Conservation (phyloP, 2,888 invertebrate genomes). For the Acrocyrtus sp. region DNA sequence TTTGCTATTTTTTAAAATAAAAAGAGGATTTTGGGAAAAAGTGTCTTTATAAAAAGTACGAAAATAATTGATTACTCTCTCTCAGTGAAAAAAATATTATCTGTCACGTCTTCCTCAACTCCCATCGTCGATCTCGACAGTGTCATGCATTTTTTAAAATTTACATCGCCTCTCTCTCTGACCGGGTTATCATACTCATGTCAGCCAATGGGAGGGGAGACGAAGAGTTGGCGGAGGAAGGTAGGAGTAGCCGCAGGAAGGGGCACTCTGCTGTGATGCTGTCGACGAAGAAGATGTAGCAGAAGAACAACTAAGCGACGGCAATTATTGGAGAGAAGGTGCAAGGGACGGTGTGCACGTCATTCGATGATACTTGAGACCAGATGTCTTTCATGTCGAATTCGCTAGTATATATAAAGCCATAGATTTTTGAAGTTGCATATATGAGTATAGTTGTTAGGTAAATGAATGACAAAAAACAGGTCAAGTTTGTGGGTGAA, state of each 20-base stretch:
- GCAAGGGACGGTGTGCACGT: constrained; percentile 46
- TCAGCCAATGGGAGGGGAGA: constrained; percentile 35
- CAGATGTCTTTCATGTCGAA: constrained; percentile 43
- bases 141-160: constrained; percentile 4
- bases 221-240: constrained; percentile 43
- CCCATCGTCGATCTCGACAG: too few species aligned
- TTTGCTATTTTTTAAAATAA: too few species aligned
- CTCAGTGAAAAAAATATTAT: constrained; percentile 3
- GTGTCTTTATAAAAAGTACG: too few species aligned
- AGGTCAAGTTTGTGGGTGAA: too few species aligned
- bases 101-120: too few species aligned
- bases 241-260: constrained; percentile 39
- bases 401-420: constrained; percentile 51
- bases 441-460: too few species aligned
- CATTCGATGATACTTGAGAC: constrained; percentile 40
- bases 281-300: constrained; percentile 4
- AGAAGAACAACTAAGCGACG: constrained; percentile 36
- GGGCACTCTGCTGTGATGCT: constrained; percentile 45
- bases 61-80: constrained; percentile 8
- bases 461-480: too few species aligned
- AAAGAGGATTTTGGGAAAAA: too few species aligned
- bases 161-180: constrained; percentile 10
- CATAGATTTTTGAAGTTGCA: constrained; percentile 34
- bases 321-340: constrained; percentile 42
- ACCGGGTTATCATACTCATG: constrained; percentile 33